Percentiles rank a stretch among this genome's conserved stretches.
Evolutionary conservation across 2,113 vertebrate genomes (phyloP).

Genomic region (Chaetura pelagica): DNA sequence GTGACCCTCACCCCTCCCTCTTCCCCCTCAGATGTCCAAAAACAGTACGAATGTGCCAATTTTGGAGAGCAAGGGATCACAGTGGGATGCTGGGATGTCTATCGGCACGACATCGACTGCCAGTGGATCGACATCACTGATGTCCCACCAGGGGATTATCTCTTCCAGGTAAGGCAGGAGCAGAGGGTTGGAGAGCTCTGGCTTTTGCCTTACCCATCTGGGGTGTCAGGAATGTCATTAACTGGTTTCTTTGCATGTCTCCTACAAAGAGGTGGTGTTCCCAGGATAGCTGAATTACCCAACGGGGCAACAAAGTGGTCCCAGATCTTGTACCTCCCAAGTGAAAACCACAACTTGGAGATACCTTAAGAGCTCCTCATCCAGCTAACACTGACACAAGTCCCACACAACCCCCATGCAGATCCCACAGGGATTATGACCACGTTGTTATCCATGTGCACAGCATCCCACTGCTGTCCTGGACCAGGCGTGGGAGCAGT

Average conservation of each 20-base stretch:
- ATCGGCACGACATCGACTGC: slow-evolving; percentile 96
- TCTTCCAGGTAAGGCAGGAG: slow-evolving; percentile 85
- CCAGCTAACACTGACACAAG: background rate
- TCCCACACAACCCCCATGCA: accelerated
- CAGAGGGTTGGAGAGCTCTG: accelerated
- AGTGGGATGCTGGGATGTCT: slow-evolving; percentile 94
- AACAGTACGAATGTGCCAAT: slow-evolving; percentile 91
- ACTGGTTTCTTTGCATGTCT: too few species aligned
- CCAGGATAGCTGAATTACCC: background rate
- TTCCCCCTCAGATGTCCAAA: slow-evolving; percentile 82
- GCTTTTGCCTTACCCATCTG: accelerated
- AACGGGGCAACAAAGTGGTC: background rate
- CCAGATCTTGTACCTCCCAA: accelerated
- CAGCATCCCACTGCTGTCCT: background rate
- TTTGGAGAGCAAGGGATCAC: slow-evolving; percentile 97
- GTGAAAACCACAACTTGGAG: background rate
- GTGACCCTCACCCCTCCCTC: accelerated
- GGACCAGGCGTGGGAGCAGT: background rate
- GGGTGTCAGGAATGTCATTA: accelerated
- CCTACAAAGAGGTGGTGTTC: accelerated
- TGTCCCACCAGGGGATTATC: slow-evolving; percentile 89
- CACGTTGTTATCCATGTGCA: too few species aligned
- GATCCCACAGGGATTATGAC: background rate
- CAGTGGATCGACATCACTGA: slow-evolving; percentile 96
- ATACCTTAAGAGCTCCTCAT: accelerated